These are phyloP conservation scores for Stigmatopora argus DNA, from an alignment of 2,113 vertebrate genomes.

Conservation along the genomic window DNA sequence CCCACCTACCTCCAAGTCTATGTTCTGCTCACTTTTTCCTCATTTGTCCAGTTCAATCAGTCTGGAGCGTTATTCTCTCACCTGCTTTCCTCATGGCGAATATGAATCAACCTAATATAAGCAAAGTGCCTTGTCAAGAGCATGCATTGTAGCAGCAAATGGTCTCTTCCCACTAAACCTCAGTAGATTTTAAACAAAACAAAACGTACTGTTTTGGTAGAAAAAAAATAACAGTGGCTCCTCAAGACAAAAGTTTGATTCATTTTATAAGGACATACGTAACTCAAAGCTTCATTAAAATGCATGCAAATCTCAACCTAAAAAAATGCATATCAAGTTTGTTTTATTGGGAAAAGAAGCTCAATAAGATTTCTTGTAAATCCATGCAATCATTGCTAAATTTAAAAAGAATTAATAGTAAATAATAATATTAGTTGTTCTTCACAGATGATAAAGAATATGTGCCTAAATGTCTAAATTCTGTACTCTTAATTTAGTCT, in stretches of 20 bases:
- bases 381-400: too few species aligned
- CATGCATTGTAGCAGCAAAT: not conserved
- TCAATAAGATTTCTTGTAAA: too few species aligned
- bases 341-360: too few species aligned
- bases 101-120: slow-evolving; percentile 10
- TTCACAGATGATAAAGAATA: too few species aligned
- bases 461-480: too few species aligned
- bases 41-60: slow-evolving; percentile 22
- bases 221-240: not conserved
- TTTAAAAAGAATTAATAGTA: too few species aligned
- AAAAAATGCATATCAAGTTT: too few species aligned
- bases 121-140: not conserved
- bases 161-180: not conserved
- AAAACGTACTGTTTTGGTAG: not conserved
- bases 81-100: slow-evolving; percentile 15
- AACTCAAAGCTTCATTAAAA: not conserved
- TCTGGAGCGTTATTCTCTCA: slow-evolving; percentile 9
- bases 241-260: not conserved
- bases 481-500: too few species aligned
- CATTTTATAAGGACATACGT: not conserved
- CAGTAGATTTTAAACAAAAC: not conserved
- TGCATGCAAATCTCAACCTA: not conserved
- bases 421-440: too few species aligned
- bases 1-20: slow-evolving; percentile 9
- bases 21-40: slow-evolving; percentile 18